Base-by-base conservation (phyloP, 2,888 invertebrate genomes). In the Ischnura elegans region DNA sequence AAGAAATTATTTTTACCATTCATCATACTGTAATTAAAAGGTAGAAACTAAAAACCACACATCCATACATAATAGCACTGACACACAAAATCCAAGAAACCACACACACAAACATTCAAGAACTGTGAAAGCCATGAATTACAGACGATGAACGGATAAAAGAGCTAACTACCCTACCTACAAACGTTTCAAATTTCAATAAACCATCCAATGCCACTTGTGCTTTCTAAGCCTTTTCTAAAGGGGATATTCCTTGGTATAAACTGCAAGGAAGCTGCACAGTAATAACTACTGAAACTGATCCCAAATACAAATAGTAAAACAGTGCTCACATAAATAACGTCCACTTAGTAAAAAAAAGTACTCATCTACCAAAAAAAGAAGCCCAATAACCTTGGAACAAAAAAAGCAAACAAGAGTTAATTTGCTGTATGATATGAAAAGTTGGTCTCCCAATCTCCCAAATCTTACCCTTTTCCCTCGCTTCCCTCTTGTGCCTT, bases 401-500 rank as follows among this genome's bases (percentile, higher is more conserved):
- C 84, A 21, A 93, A 84, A 93, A 93, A 51, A 46, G 51, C 47
- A 36, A 46, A 84, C 42, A 13, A 87, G 55, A 43, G 29, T 84
- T 93, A 29, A 87, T n/a, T 93, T 90, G 90, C 90, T 90, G 43
- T 66, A 66, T 25, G 76, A 36, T 76, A 45, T 90, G 16, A 90
- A 25, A 43, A 45, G 90, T 0, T 25, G 43, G 61, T n/a, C 61
- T 90, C 43, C 90, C 76, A 36, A 84, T 21, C 19, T 84, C 47
- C 55, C 46, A 93, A 87, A 96, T 97, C 97, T 98, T 98, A 98
- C 99, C 98, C 98, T 97, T 97, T 98, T 98, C 97, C 99, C 99
- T 96, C 98, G 97, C 96, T 98, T 98, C 96, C 99, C 99, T 96
- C 99, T 97, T 95, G 98, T 97, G 96, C 99, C 99, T 96, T 98